Percentiles rank a stretch among this genome's conserved stretches.
phyloP scores from a whole-genome alignment of 64 coral and sea anemone species.

The Hydrozoanthus tunicans region DNA sequence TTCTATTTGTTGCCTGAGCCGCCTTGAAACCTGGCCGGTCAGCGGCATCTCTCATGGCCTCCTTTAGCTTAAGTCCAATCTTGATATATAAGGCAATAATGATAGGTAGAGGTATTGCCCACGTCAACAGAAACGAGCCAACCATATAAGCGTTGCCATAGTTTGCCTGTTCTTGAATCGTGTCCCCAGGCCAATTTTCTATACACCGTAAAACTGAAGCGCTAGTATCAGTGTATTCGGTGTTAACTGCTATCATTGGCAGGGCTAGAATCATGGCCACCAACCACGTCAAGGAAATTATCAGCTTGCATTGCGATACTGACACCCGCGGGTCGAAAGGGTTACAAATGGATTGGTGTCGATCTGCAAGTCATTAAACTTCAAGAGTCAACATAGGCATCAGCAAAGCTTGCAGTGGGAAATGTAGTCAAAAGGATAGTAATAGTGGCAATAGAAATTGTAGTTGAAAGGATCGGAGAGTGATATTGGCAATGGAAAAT shows the following conservation, averaged over 20 bases:
- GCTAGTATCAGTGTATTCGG: neutral
- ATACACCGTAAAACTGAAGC: neutral
- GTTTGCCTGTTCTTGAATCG: neutral
- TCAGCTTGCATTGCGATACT: conserved; percentile 73
- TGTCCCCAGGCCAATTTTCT: conserved; percentile 70
- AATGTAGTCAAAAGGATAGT: too few species aligned
- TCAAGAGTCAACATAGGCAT: neutral
- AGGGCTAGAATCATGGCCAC: conserved; percentile 84
- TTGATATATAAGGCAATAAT: conserved; percentile 87
- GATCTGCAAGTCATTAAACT: conserved; percentile 55
- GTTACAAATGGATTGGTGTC: conserved; percentile 91
- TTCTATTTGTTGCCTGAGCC: conserved; percentile 73
- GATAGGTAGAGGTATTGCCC: conserved; percentile 83
- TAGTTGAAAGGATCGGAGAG: too few species aligned
- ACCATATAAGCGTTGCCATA: conserved; percentile 49
- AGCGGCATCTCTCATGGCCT: conserved; percentile 85
- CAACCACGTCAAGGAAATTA: conserved; percentile 87
- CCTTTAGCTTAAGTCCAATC: conserved; percentile 82
- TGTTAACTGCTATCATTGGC: conserved; percentile 75
- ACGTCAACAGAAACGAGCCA: conserved; percentile 70
- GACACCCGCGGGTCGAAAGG: conserved; percentile 87
- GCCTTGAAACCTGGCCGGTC: conserved; percentile 90
- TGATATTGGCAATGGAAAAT: too few species aligned
- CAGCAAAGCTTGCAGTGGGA: too few species aligned
- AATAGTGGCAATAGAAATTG: too few species aligned